phyloP scores from a whole-genome alignment of 2,113 vertebrate genomes.

The mouse (Mus musculus) region GRCm39 chr3:149108501-149109000 shows the following conservation, averaged over 20 bases:
- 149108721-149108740: conserved; percentile 75
- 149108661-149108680: conserved; percentile 63
- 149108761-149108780: conserved; percentile 65
- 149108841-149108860: conserved; percentile 41
- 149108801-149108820: not conserved
- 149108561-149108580: conserved; percentile 63
- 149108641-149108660: conserved; percentile 67
- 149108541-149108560: conserved; percentile 72
- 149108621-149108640: not conserved
- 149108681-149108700: conserved; percentile 71
- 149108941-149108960: not conserved
- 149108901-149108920: not conserved
- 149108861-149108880: conserved; percentile 49
- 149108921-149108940: conserved; percentile 32
- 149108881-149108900: not conserved
- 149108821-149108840: not conserved
- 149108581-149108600: conserved; percentile 54
- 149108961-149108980: not conserved
- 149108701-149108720: conserved; percentile 66
- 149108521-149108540: conserved; percentile 46
- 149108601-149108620: not conserved
- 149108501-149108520: conserved; percentile 70
- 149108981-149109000: not conserved
- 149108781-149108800: conserved; percentile 18
- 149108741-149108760: conserved; percentile 45